Base-by-base conservation (phyloP, 2,113 vertebrate species). In the Sardina pilchardus region DNA sequence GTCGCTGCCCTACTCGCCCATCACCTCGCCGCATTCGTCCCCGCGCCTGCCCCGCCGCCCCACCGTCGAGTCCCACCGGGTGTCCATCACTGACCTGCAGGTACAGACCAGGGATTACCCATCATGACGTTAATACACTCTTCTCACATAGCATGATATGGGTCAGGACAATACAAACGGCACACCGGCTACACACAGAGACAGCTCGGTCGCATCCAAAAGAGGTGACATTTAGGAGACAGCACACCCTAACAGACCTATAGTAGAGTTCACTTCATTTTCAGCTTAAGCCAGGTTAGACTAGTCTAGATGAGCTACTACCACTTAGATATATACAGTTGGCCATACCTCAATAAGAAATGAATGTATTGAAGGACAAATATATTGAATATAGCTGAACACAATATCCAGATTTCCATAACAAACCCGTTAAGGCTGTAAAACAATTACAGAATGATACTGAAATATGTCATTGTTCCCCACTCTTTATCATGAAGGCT, bases 11-110 rank as follows among this genome's bases (percentile, higher is more conserved):
- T 96, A 96, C 92, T 99, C 97, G 0, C 98, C 98, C 0, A 94
- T 97, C 86, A 96, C 96, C 0, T 99, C 98, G 2, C 98, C 98
- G 0, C 98, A 99, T 91, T 97, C 97, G 0, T 99, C 98, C 3
- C 98, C 98, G 0, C 96, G 97, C 44, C 91, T 99, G 90, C 97
- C 97, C 0, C 96, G 98, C 75, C 90, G 97, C 75, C 98, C 97
- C 0, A 99, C 98, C 0, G 97, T 99, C 89, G 98, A 99, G 91
- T 99, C 98, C 0, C 97, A 98, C 94, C 94, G 97, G 0, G 98
- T 99, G 82, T 99, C 98, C 84, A 99, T 99, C 95, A 99, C 96
- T 0, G 98, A 99, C 75, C 92, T 99, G 85, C 97, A 99, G 97
- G 98, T 98, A 94, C 93, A 26, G 4, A 42, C 8, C 8, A 16